Base-by-base conservation (phyloP, 2,113 vertebrate species). In the Bufo gargarizans region DNA sequence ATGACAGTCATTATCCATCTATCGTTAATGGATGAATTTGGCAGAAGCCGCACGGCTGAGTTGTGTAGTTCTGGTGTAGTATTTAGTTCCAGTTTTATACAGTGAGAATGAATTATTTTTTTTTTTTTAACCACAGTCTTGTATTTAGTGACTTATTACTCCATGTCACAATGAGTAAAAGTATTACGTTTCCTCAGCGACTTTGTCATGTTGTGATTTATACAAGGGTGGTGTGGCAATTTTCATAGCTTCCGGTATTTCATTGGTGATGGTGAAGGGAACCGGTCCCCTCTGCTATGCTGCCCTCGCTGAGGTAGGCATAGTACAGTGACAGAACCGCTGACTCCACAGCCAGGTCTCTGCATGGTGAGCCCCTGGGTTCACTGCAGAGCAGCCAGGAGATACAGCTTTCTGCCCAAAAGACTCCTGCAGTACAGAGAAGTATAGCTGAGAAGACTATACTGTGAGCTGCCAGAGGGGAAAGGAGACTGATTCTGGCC, bases 11-110 rank as follows among this genome's bases (percentile, higher is more conserved):
- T 77, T 50, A 4, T 4, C 49, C 22, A 5, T 56, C 78, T 59
- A 55, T 59, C 5, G 43, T 80, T 58, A 17, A 16, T 59, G 55
- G 16, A 72, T 69, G 67, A 69, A 69, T 43, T 13, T 22, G 63
- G 43, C 16, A 6, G n/a, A 3, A 56, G 77, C n/a, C 12, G 0
- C 14, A 55, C 78, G 22, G 13, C 11, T 69, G 22, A 50, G 19
- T 79, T 58, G n/a, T 81, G n/a, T 61, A 5, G 56, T 43, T 61
- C 58, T 61, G 56, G 78, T 81, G 13, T 45, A 81, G 76, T 87
- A 80, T 87, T 87, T 78, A 67, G 50, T 87, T 87, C 33, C 56
- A 79, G 77, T 81, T 87, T 87, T 87, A 59, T 81, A 79, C n/a
- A 59, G 63, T 83, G 12, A 69, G 49, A 76, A 76, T 76, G 43